A percentile compares a stretch with the other conserved stretches of the same genome.
These are phyloP conservation scores for Echeneis naucrates DNA, from an alignment of 2,797 vertebrate genomes.

Conservation along the genomic window DNA sequence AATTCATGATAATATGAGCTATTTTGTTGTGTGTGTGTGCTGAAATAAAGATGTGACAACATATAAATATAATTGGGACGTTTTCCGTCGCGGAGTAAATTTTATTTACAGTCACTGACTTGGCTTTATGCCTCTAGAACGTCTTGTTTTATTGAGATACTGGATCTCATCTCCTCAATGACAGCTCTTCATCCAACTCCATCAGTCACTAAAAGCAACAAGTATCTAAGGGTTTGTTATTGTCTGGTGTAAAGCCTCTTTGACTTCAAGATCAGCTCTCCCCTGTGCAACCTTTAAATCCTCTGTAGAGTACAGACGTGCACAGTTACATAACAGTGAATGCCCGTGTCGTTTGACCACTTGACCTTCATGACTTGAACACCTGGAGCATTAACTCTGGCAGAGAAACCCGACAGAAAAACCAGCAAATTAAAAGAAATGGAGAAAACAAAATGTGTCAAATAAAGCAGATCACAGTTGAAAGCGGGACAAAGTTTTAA, in stretches of 20 bases:
- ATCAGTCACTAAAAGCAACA: conserved; percentile 50
- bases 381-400: conserved; percentile 43
- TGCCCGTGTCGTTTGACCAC: conserved; percentile 49
- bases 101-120: not conserved
- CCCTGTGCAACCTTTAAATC: conserved; percentile 73
- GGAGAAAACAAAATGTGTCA: not conserved
- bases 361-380: conserved; percentile 57
- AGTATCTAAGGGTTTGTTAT: conserved; percentile 75
- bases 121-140: not conserved
- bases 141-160: not conserved
- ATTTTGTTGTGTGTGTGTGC: not conserved
- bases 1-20: conserved; percentile 26
- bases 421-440: not conserved
- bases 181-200: conserved; percentile 24
- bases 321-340: conserved; percentile 74
- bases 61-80: not conserved
- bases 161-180: conserved; percentile 8
- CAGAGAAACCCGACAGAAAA: not conserved
- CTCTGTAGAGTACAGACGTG: conserved; percentile 68
- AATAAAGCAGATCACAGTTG: not conserved
- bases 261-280: conserved; percentile 78
- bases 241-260: conserved; percentile 81
- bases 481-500: not conserved
- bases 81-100: not conserved
- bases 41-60: not conserved